Evolutionary conservation across 2,113 vertebrate genomes (phyloP), one percentile per base, ranked within the genome.

Genomic region (Brachyhypopomus occidentalis): DNA sequence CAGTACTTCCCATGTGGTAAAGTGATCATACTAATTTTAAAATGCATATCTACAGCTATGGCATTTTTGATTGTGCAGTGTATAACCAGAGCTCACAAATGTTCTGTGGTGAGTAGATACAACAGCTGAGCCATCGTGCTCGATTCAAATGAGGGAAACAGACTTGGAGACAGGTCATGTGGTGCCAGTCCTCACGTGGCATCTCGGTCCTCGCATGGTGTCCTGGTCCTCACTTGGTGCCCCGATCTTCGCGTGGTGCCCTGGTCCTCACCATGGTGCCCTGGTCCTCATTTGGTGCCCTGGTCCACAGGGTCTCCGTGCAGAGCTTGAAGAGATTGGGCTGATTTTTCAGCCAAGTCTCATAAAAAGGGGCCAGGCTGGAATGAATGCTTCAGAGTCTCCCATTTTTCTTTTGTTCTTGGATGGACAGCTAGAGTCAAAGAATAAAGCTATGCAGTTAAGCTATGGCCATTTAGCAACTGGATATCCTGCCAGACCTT

Each of bases 391-490:
- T 45, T 22, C 55, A 41, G 23, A 71, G 59, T 77, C 70, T 66
- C 58, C 25, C 2, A 19, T 64, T 76, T 76, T 85, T 85, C 79
- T 82, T 75, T 80, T 78, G 64, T 69, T 75, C 84, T 63, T 62
- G 67, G 55, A 80, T 73, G 67, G 71, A 60, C 70, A 34, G 77
- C 72, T 60, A 25, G 20, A 81, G 64, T 74, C 30, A 2, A 58
- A 84, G 45, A 86, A 73, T 77, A 79, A 77, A 83, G 64, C 59
- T 60, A 83, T 48, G 78, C 79, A 59, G 41, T 84, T 77, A 84
- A 64, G 48, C 45, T 56, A 62, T 48, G 9, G 64, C 69, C 58
- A 78, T 69, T n/a, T 72, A 72, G 36, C 78, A 27, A 72, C 63
- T 58, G 19, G 48, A 74, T 25, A 52, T 80, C 30, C 41, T 71